A percentile compares a stretch with the other conserved stretches of the same genome.
Evolutionary conservation across 2,888 invertebrate genomes (phyloP).

Genomic region (Aspidapion aeneum): DNA sequence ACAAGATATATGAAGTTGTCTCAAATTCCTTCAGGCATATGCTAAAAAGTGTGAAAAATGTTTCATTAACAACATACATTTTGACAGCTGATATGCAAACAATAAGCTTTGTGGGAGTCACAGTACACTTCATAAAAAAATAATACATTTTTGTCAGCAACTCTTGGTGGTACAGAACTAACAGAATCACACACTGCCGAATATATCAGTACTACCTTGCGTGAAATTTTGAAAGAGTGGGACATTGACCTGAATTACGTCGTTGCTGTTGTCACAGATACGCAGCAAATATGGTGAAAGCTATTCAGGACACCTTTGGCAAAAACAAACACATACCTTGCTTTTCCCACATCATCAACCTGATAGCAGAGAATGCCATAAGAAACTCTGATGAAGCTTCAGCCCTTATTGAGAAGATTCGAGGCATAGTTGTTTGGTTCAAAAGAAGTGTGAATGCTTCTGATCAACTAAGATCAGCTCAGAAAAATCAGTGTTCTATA

Average conservation of each 20-base stretch:
- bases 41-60: background rate
- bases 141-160: background rate
- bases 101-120: background rate
- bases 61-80: background rate
- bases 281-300: background rate
- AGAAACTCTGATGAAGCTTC: background rate
- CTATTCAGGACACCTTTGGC: background rate
- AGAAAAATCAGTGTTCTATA: constrained; percentile 3
- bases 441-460: constrained; percentile 4
- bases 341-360: background rate
- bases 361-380: background rate
- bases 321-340: background rate
- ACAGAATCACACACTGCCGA: no score
- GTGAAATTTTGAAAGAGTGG: no score
- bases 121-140: background rate
- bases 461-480: constrained; percentile 3
- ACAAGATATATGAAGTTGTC: background rate
- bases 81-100: background rate
- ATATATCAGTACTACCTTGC: no score
- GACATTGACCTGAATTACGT: no score
- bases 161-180: background rate
- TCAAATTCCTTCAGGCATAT: background rate
- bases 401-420: constrained; percentile 1
- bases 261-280: background rate
- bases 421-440: constrained; percentile 2